A percentile compares a stretch with the other conserved stretches of the same genome.
Evolutionary conservation across 1,140 invertebrate genomes (phyloP).

Genomic region (Scaptomyza pallida): DNA sequence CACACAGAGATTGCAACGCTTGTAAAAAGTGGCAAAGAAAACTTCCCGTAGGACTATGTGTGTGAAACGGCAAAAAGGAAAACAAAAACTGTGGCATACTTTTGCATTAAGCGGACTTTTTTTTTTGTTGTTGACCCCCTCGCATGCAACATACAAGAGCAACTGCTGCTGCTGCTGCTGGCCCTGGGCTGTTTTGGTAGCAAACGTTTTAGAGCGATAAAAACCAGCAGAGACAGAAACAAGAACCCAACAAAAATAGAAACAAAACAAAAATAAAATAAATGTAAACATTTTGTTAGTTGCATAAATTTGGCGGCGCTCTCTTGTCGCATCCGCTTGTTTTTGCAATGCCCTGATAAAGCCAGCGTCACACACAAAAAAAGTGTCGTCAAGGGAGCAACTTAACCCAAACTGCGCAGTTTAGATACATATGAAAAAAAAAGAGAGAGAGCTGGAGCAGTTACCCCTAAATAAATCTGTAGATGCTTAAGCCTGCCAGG

Average conservation of each 20-base stretch:
- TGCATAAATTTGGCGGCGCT: constrained; percentile 68
- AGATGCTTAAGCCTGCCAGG: background rate
- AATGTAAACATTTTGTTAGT: constrained; percentile 72
- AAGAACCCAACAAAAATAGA: constrained; percentile 22
- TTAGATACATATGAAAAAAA: constrained; percentile 33
- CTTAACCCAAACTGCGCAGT: constrained; percentile 56
- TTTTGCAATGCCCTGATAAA: constrained; percentile 32
- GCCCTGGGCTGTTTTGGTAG: constrained; percentile 22
- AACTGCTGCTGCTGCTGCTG: constrained; percentile 4
- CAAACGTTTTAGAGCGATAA: constrained; percentile 66
- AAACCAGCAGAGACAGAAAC: constrained; percentile 41
- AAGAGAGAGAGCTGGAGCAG: background rate
- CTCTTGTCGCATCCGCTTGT: constrained; percentile 47
- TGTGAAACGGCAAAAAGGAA: background rate
- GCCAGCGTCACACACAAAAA: constrained; percentile 51
- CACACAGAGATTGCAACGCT: constrained; percentile 15
- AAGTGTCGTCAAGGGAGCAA: constrained; percentile 77
- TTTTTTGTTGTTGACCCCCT: background rate
- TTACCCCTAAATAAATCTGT: constrained; percentile 1
- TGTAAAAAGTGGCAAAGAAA: constrained; percentile 42
- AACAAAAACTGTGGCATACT: constrained; percentile 29
- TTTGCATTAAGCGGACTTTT: constrained; percentile 11
- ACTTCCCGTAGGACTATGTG: constrained; percentile 22
- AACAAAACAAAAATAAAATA: constrained; percentile 39
- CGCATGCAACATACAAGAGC: background rate